Evolutionary conservation across 2,888 invertebrate species (phyloP).

Genomic region (Mycalesis mineus): DNA sequence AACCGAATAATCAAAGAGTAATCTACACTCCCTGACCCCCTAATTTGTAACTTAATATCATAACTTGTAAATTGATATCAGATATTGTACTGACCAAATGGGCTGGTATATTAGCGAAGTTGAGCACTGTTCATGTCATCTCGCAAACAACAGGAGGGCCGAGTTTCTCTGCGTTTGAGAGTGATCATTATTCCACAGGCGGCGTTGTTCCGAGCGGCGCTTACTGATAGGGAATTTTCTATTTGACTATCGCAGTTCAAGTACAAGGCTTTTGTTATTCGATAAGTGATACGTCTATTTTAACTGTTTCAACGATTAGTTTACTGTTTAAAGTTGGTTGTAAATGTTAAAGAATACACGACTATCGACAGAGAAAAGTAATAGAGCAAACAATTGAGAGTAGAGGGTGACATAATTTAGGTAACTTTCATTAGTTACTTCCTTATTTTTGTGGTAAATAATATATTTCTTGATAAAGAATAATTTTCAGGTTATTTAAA

Average conservation of each 20-base stretch:
- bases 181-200: conserved; percentile 58
- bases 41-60: no score
- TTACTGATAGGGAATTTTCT: conserved; percentile 61
- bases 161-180: not conserved
- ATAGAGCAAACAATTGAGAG: not conserved
- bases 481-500: no score
- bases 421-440: no score
- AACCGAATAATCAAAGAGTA: no score
- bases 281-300: conserved; percentile 36
- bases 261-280: conserved; percentile 42
- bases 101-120: not conserved
- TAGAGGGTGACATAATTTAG: no score
- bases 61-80: no score
- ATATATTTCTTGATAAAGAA: no score
- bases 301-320: conserved; percentile 28
- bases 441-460: no score
- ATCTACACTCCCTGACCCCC: no score
- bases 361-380: not conserved
- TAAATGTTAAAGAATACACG: not conserved
- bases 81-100: not conserved
- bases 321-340: conserved; percentile 30
- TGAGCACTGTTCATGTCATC: not conserved
- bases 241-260: conserved; percentile 38
- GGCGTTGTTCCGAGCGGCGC: conserved; percentile 43
- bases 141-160: not conserved